A percentile compares a stretch with the other conserved stretches of the same genome.
These are phyloP conservation scores for Drosophila atripex DNA, from an alignment of 2,888 invertebrate genomes.

Conservation along the genomic window DNA sequence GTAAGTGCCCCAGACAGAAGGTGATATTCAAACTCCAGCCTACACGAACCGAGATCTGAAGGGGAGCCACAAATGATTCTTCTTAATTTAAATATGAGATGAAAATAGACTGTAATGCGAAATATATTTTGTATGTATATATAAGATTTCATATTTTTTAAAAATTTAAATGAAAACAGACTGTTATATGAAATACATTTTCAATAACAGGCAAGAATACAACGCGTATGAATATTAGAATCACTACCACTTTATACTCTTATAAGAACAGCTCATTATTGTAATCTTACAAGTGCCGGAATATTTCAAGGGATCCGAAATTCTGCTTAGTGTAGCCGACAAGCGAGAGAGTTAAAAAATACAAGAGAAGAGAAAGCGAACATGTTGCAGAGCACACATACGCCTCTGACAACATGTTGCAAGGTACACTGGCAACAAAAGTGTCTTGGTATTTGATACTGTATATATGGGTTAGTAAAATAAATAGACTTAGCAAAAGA, in stretches of 20 bases:
- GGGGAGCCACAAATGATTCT: not conserved
- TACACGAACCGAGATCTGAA: not conserved
- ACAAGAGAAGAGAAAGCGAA: not conserved
- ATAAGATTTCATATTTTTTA: not conserved
- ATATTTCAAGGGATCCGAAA: not conserved
- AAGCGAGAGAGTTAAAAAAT: not conserved
- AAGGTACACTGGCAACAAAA: not conserved
- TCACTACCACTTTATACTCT: not conserved
- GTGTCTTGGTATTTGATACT: too few relatives aligned
- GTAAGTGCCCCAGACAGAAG: not conserved
- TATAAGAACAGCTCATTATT: not conserved
- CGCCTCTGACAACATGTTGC: slow-evolving; percentile 17
- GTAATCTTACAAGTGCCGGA: not conserved
- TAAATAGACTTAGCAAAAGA: not conserved
- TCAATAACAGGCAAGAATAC: too few relatives aligned
- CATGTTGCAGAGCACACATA: slow-evolving; percentile 1
- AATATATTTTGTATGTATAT: not conserved
- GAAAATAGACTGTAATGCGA: not conserved
- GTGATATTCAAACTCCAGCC: slow-evolving; percentile 46
- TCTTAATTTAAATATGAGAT: not conserved
- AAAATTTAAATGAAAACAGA: too few relatives aligned
- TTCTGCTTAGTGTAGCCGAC: not conserved
- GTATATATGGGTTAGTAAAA: not conserved
- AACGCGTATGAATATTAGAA: too few relatives aligned
- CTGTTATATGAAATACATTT: too few relatives aligned